phyloP scores from a whole-genome alignment of 2,113 vertebrate species.

The Mormoops blainvillei region DNA sequence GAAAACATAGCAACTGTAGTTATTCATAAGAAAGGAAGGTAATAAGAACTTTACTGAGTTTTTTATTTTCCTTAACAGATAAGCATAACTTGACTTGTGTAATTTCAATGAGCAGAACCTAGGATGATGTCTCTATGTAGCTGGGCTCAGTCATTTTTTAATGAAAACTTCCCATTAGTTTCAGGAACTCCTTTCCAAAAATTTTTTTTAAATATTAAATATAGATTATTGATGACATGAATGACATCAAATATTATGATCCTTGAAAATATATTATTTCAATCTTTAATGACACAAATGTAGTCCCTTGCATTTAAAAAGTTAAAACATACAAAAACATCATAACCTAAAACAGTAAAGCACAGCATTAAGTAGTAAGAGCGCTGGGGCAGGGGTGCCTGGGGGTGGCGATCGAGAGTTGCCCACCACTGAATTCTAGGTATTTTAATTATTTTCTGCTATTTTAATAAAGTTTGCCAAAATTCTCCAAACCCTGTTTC shows the following conservation, averaged over 20 bases:
- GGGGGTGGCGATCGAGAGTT: not conserved
- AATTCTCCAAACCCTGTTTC: not conserved
- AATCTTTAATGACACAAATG: not conserved
- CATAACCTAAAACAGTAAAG: not conserved
- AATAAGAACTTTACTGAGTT: not conserved
- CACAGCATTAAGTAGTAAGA: not conserved
- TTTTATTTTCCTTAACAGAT: not conserved
- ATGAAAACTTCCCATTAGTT: not conserved
- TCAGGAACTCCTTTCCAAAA: not conserved
- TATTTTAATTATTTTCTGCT: not conserved
- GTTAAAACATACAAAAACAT: not conserved
- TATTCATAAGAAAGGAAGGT: not conserved
- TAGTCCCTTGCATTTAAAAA: not conserved
- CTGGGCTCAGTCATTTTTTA: not conserved
- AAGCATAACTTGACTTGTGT: not conserved
- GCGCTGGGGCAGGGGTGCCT: rapidly evolving
- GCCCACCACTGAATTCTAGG: not conserved
- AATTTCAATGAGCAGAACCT: not conserved
- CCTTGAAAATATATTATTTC: not conserved
- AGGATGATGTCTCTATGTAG: not conserved
- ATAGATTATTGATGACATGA: not conserved
- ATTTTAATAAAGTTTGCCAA: not conserved
- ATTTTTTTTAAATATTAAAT: not conserved
- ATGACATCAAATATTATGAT: not conserved
- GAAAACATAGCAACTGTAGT: not conserved